Evolutionary conservation across 2,888 invertebrate species (phyloP).

Genomic region (Diachrysia chrysitis): DNA sequence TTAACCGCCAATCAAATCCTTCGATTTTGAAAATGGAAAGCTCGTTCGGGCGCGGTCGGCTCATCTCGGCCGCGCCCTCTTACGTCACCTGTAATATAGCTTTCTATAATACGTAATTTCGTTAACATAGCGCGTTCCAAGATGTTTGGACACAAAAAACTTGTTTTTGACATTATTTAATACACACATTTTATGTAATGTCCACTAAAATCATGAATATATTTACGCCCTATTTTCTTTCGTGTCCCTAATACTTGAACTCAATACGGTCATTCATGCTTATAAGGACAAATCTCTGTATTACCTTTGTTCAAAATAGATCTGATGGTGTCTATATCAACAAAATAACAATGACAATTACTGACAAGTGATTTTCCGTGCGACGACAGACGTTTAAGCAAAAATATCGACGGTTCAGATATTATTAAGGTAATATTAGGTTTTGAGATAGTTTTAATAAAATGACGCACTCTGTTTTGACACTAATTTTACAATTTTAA

Average conservation of each 20-base stretch:
- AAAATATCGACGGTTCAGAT: too few species aligned
- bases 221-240: background rate
- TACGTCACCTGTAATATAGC: conserved; percentile 70
- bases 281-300: too few species aligned
- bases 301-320: too few species aligned
- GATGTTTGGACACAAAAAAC: conserved; percentile 50
- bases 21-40: conserved; percentile 76
- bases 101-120: conserved; percentile 74
- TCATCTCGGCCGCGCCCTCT: conserved; percentile 69
- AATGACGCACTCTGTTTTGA: too few species aligned
- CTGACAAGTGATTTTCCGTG: too few species aligned
- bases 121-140: conserved; percentile 51
- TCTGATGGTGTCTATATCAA: too few species aligned
- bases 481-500: too few species aligned
- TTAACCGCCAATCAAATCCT: conserved; percentile 56
- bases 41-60: conserved; percentile 59
- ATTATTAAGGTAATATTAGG: too few species aligned
- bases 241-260: conserved; percentile 16
- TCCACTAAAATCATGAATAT: background rate
- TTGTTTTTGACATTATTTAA: conserved; percentile 43
- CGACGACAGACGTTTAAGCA: too few species aligned
- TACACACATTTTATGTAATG: conserved; percentile 32
- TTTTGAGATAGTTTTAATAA: too few species aligned
- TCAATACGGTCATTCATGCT: background rate
- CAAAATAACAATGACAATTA: too few species aligned